Evolutionary conservation across 2,797 vertebrate species (phyloP).

Genomic region (Dermochelys coriacea): DNA sequence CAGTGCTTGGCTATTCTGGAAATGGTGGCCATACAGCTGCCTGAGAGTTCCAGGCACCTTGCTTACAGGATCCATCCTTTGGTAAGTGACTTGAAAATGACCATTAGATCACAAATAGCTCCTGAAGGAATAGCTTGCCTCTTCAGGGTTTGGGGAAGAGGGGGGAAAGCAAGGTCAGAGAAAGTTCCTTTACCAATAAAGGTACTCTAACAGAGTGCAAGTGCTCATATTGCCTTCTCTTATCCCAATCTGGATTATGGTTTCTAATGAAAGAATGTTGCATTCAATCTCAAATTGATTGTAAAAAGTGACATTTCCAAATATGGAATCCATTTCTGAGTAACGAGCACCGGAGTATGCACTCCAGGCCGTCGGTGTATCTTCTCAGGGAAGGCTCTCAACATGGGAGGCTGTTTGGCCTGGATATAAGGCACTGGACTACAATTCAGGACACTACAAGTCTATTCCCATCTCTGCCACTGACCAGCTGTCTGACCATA

Average conservation of each 20-base stretch:
- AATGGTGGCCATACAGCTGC: neutral
- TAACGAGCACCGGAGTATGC: neutral
- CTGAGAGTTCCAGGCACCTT: no score
- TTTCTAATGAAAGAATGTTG: neutral
- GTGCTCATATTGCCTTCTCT: neutral
- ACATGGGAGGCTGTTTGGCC: neutral
- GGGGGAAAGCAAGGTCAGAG: neutral
- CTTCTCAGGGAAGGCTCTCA: neutral
- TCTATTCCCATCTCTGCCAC: neutral
- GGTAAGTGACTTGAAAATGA: neutral
- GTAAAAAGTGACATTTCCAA: neutral
- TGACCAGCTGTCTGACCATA: accelerated
- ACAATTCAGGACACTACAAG: neutral
- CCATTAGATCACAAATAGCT: neutral
- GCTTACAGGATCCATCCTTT: neutral
- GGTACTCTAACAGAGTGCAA: neutral
- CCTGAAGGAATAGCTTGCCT: neutral
- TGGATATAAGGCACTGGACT: neutral
- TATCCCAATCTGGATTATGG: neutral
- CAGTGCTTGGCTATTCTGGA: neutral
- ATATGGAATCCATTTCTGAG: neutral
- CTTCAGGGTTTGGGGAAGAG: neutral
- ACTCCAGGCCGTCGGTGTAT: neutral
- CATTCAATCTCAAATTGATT: neutral
- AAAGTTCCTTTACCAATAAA: neutral